phyloP scores from a whole-genome alignment of 1,140 invertebrate genomes.

The Anastrepha obliqua region DNA sequence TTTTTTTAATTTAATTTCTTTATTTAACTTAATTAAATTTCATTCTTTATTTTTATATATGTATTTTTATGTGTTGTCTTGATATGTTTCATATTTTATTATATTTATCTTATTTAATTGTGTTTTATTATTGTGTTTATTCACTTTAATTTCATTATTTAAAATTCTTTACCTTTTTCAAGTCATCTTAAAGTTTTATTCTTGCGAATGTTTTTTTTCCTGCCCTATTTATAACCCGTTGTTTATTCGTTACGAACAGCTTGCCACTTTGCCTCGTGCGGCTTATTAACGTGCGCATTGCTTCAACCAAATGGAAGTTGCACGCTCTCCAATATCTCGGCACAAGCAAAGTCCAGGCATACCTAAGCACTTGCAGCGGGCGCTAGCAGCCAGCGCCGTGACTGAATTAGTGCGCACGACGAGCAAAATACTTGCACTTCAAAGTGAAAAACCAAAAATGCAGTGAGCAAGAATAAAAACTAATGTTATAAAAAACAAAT shows the following conservation, averaged over 20 bases:
- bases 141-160: neutral
- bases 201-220: too few relatives aligned
- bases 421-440: neutral
- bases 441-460: too few relatives aligned
- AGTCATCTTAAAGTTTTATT: too few relatives aligned
- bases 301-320: too few relatives aligned
- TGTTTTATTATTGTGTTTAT: neutral
- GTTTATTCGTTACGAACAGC: too few relatives aligned
- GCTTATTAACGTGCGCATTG: too few relatives aligned
- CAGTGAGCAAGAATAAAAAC: neutral
- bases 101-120: neutral
- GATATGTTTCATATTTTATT: neutral
- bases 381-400: neutral
- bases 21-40: neutral
- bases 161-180: neutral
- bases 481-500: neutral
- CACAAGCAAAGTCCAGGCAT: neutral
- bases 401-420: neutral
- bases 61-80: neutral
- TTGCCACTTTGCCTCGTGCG: too few relatives aligned
- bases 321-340: too few relatives aligned
- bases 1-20: neutral
- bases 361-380: neutral
- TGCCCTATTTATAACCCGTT: too few relatives aligned
- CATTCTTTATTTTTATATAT: neutral